A percentile compares a stretch with the other conserved stretches of the same genome.
Evolutionary conservation across 1,140 invertebrate genomes (phyloP).

Genomic region (Solenopsis invicta): DNA sequence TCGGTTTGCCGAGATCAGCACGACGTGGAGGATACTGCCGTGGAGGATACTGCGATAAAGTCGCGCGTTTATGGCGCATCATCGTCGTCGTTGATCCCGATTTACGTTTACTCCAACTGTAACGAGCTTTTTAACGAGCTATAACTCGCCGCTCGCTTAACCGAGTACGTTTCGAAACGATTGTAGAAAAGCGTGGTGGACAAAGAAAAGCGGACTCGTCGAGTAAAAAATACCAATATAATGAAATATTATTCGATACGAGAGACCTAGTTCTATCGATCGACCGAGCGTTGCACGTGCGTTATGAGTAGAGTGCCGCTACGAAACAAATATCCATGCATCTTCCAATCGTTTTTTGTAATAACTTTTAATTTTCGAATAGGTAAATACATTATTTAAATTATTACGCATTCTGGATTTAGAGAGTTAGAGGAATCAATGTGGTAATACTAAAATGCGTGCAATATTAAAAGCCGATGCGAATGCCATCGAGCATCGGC

Average conservation of each 20-base stretch:
- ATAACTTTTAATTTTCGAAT: background rate
- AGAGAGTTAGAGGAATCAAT: background rate
- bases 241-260: background rate
- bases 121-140: background rate
- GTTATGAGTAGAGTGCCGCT: background rate
- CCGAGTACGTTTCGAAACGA: background rate
- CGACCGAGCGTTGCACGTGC: background rate
- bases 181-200: background rate
- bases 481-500: background rate
- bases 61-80: background rate
- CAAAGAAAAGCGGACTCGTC: background rate
- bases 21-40: background rate
- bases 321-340: background rate
- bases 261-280: background rate
- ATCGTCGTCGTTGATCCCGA: background rate
- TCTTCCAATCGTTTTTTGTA: background rate
- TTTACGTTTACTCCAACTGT: conserved; percentile 10
- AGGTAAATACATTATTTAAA: background rate
- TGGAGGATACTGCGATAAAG: background rate
- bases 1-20: background rate
- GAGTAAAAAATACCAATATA: conserved; percentile 10
- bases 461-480: background rate
- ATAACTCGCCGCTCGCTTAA: background rate
- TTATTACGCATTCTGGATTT: background rate
- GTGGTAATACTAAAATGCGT: background rate